These are phyloP conservation scores for Phylloscopus whistleri DNA, from an alignment of 2,113 vertebrate genomes.

Conservation along the genomic window DNA sequence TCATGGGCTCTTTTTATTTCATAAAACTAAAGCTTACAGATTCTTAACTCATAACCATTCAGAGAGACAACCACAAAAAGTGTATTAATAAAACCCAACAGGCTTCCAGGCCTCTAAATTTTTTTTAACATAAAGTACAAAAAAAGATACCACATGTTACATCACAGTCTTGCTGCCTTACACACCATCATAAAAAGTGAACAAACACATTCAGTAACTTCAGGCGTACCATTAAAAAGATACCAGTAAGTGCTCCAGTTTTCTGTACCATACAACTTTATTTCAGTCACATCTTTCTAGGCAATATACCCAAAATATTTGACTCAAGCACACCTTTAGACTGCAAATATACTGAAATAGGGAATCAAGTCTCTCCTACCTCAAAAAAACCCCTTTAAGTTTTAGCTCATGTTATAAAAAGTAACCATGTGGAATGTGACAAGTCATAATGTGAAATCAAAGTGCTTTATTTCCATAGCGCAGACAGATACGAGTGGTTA, in stretches of 20 bases:
- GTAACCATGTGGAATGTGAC: constrained; percentile 46
- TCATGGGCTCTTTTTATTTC: constrained; percentile 62
- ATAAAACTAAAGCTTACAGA: constrained; percentile 59
- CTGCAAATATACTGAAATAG: not conserved
- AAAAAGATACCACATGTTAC: constrained; percentile 40
- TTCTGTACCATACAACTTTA: constrained; percentile 51
- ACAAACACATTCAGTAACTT: constrained; percentile 46
- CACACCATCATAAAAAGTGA: constrained; percentile 5
- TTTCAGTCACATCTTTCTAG: constrained; percentile 50
- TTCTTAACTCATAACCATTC: constrained; percentile 12
- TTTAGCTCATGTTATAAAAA: constrained; percentile 49
- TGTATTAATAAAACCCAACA: constrained; percentile 35
- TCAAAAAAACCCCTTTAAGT: not conserved
- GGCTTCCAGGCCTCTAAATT: constrained; percentile 31
- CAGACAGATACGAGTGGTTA: not conserved
- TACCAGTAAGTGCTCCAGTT: constrained; percentile 1
- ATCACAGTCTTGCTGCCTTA: constrained; percentile 48
- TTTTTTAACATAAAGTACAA: constrained; percentile 39
- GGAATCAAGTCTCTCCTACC: not conserved
- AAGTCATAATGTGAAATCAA: constrained; percentile 50
- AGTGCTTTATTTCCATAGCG: constrained; percentile 32
- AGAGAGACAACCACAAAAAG: constrained; percentile 22
- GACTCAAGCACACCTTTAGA: constrained; percentile 6
- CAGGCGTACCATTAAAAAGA: constrained; percentile 27
- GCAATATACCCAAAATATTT: constrained; percentile 33